Base-by-base conservation (phyloP, 2,113 vertebrate genomes). In the Dasyprocta punctata region DNA sequence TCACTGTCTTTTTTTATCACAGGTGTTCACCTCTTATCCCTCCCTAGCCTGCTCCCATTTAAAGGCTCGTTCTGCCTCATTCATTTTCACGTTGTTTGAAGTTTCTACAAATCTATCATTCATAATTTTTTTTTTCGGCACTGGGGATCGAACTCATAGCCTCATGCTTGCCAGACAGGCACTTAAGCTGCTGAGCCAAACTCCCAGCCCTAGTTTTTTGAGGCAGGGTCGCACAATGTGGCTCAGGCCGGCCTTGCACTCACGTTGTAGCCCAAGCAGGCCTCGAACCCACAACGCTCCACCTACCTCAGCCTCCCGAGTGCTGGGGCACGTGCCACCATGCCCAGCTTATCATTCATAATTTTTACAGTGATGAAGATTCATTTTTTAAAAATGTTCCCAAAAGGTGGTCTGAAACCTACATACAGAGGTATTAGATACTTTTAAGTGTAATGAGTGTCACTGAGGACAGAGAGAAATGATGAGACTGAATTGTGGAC, bases 111-210 rank as follows among this genome's bases (percentile, higher is more conserved):
- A 86, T 77, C 28, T 61, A 47, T 87, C 52, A 54, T 54, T 54
- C 52, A 22, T 73, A 47, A 71, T 93, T 92, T 92, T 82, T 93
- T n/a, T n/a, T n/a, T n/a, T n/a, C n/a, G n/a, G n/a, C n/a, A n/a
- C n/a, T n/a, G n/a, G n/a, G n/a, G n/a, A n/a, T n/a, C n/a, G n/a
- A n/a, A n/a, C n/a, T n/a, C n/a, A n/a, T n/a, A n/a, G n/a, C n/a
- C n/a, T n/a, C n/a, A n/a, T n/a, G n/a, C n/a, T n/a, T n/a, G n/a
- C n/a, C n/a, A n/a, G n/a, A n/a, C n/a, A n/a, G n/a, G n/a, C n/a
- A n/a, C n/a, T n/a, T n/a, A n/a, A n/a, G n/a, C n/a, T n/a, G n/a
- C n/a, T n/a, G n/a, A n/a, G n/a, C n/a, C n/a, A n/a, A n/a, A n/a
- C n/a, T n/a, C n/a, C n/a, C n/a, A n/a, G n/a, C n/a, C n/a, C n/a